Evolutionary conservation across 1,140 invertebrate genomes (phyloP).

Genomic region (Nylanderia fulva): DNA sequence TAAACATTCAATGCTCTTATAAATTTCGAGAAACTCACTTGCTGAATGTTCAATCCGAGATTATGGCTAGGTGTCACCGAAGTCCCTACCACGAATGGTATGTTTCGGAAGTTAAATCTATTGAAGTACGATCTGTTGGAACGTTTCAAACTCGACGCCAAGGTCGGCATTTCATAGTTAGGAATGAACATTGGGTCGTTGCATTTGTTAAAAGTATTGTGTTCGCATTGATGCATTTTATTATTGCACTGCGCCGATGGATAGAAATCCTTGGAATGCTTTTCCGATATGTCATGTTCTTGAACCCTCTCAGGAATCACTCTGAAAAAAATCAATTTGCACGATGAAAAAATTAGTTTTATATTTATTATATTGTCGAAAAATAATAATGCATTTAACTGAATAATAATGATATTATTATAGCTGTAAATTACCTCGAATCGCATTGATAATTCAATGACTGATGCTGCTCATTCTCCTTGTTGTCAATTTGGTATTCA

Average conservation of each 20-base stretch:
- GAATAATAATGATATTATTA: conserved; percentile 18
- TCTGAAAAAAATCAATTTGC: neutral
- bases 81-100: conserved; percentile 87
- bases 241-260: neutral
- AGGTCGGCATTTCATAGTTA: conserved; percentile 86
- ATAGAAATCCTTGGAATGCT: neutral
- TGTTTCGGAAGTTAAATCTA: conserved; percentile 84
- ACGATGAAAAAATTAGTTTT: neutral
- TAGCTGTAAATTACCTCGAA: neutral
- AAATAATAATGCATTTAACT: neutral
- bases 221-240: conserved; percentile 32
- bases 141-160: conserved; percentile 86
- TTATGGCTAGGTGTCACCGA: conserved; percentile 86
- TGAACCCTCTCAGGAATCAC: neutral
- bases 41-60: conserved; percentile 87
- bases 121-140: conserved; percentile 84
- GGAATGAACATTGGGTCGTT: conserved; percentile 70
- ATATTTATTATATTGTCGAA: neutral
- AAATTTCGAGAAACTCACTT: conserved; percentile 74
- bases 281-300: conserved; percentile 7
- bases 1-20: neutral
- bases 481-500: neutral
- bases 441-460: neutral
- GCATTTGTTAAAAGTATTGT: conserved; percentile 14
- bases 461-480: neutral